Evolutionary conservation across 1,140 invertebrate species (phyloP), one percentile per base, ranked within the genome.

Genomic region (Bombus haemorrhoidalis): DNA sequence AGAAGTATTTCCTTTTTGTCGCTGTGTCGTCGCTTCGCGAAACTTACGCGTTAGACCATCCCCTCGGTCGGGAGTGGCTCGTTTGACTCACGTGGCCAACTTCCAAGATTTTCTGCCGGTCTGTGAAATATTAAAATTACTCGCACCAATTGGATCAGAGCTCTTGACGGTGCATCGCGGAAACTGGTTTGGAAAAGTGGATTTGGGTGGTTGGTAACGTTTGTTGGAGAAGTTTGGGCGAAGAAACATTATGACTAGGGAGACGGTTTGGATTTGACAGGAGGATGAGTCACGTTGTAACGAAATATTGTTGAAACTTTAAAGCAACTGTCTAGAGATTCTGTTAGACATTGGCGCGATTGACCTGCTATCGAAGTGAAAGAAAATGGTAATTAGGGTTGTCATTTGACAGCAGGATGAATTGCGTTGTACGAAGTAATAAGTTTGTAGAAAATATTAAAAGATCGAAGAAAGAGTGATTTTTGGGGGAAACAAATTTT

Each of bases 101-200:
- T 81, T 64, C 39, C 53, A 9, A 28, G 64, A 57, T 81, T 73
- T 43, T n/a, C 41, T 3, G 12, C n/a, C 28, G 34, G 9, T 32
- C 47, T 28, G n/a, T 64, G 53, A 73, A 62, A 73, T 73, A 72
- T 73, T 73, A 62, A 81, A 73, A 73, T 78, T 43, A 78, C 39
- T 78, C 10, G 43, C 22, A 3, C 68, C 13, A 15, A 66, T 32
- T 8, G 4, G 64, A 32, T 5, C 22, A 59, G 25, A 53, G 18
- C 47, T 53, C 5, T 53, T 2, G 47, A 53, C 47, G 47, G 8
- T 53, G 47, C 47, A 53, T 53, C 47, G 18, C 5, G 47, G 47
- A 22, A 59, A 28, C 57, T 59, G 25, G 10, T 66, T 66, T 3
- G n/a, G 64, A 18, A 32, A 34, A 66, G n/a, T 32, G 64, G 6